Evolutionary conservation across 1,140 invertebrate species (phyloP).

Genomic region (Pachypsylla venusta): DNA sequence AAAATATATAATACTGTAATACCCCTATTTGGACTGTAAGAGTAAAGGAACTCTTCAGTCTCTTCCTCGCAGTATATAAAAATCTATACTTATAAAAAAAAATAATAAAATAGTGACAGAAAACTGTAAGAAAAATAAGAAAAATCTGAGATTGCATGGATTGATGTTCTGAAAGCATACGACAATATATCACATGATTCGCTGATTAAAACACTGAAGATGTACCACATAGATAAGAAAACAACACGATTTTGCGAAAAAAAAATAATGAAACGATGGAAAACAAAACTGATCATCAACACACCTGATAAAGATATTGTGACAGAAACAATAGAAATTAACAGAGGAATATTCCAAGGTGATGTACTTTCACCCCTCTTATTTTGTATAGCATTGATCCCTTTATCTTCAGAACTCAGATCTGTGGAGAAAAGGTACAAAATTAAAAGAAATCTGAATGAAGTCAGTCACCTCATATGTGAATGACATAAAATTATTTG

Average conservation of each 20-base stretch:
- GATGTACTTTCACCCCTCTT: conserved; percentile 14
- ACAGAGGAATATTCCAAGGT: conserved; percentile 17
- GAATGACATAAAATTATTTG: conserved; percentile 7
- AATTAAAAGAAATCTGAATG: neutral
- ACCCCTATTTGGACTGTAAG: too few species aligned
- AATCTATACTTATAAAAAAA: too few species aligned
- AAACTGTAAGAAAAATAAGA: neutral
- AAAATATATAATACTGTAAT: too few species aligned
- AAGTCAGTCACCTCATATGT: neutral
- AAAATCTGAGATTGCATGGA: conserved; percentile 8
- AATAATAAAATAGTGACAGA: neutral
- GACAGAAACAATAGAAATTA: neutral
- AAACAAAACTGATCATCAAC: too few species aligned
- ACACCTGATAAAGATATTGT: too few species aligned
- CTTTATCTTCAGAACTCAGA: neutral
- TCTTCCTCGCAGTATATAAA: too few species aligned
- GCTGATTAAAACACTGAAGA: conserved; percentile 18
- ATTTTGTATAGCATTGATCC: conserved; percentile 15
- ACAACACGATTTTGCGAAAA: too few species aligned
- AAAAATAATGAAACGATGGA: too few species aligned
- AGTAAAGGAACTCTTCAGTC: too few species aligned
- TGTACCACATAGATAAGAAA: conserved; percentile 15
- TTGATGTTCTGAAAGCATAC: conserved; percentile 9
- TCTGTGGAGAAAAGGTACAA: neutral
- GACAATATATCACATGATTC: conserved; percentile 13